These are phyloP conservation scores for Sycophila texana DNA, from an alignment of 2,888 invertebrate species.

Conservation along the genomic window DNA sequence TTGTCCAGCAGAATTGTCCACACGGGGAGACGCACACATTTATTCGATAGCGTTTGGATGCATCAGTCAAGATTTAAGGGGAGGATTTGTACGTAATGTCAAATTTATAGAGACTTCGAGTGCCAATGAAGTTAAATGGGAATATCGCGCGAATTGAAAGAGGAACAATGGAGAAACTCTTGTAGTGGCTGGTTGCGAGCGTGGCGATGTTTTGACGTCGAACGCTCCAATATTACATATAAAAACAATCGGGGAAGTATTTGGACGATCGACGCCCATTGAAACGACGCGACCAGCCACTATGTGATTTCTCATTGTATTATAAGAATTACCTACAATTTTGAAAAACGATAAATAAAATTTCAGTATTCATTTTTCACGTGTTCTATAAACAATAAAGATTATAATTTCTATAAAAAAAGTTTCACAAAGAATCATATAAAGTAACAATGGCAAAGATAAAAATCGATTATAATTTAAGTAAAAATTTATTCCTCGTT, in stretches of 20 bases:
- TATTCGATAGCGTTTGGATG: too few species aligned
- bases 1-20: slow-evolving; percentile 9
- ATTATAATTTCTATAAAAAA: neutral
- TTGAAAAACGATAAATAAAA: too few species aligned
- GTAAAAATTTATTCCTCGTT: neutral
- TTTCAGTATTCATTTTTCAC: too few species aligned
- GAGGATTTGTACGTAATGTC: neutral
- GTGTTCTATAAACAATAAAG: neutral
- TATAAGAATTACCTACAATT: neutral
- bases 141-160: too few species aligned
- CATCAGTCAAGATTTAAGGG: too few species aligned
- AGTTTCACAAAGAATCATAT: too few species aligned
- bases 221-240: slow-evolving; percentile 30
- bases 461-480: neutral
- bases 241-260: slow-evolving; percentile 54
- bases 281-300: neutral
- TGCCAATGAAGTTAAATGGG: slow-evolving; percentile 18
- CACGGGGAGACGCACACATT: neutral
- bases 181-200: neutral
- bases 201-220: slow-evolving; percentile 2
- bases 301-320: neutral
- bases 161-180: neutral
- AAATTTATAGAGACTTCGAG: slow-evolving; percentile 16
- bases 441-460: too few species aligned
- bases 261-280: slow-evolving; percentile 44